Evolutionary conservation across 1,140 invertebrate species (phyloP), one percentile per base, ranked within the genome.

Genomic region (Caenorhabditis latens): DNA sequence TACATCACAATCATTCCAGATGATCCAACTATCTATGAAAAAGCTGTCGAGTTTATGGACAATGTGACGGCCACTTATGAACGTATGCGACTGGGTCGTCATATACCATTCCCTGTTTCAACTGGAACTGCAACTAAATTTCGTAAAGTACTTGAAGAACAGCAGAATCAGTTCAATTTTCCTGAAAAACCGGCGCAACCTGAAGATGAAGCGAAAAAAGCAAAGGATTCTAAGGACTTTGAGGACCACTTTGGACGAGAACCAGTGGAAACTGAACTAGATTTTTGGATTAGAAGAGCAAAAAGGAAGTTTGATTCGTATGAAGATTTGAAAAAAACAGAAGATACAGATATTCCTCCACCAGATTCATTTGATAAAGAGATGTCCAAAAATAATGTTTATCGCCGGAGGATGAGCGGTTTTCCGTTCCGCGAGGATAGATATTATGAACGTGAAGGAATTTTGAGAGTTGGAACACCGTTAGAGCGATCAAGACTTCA

Each of bases 1-100:
- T 99, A 99, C 91, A 94, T 98, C 43, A 96, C 98, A 11, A 94
- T 99, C 0, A 95, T 96, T 24, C 97, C 97, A 0, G 97, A 99
- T 90, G 96, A 95, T 91, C 96, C 97, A 24, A 43, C 43, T 16
- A 61, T 84, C 50, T 58, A 63, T 57, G 75, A 24, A 14, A 11
- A 16, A 83, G 63, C 86, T 19, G 55, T 83, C 1, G 46, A 83
- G 13, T 86, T 79, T 50, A 83, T 86, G 75, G 57, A 83, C 19
- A 48, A n/a, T 32, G 11, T 86, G 43, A 83, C 55, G 13, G 57
- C 14, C 4, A 83, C 65, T 63, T 65, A 63, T 65, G 71, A 79
- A 53, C 50, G 11, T 53, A 79, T 79, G 71, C 19, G 71, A 11
- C 14, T 79, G 11, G 71, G 71, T 53, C 71, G 46, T 4, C 71